Conservation (phyloP, 1,140 invertebrate species). For the Conopomorpha cramerella region DNA sequence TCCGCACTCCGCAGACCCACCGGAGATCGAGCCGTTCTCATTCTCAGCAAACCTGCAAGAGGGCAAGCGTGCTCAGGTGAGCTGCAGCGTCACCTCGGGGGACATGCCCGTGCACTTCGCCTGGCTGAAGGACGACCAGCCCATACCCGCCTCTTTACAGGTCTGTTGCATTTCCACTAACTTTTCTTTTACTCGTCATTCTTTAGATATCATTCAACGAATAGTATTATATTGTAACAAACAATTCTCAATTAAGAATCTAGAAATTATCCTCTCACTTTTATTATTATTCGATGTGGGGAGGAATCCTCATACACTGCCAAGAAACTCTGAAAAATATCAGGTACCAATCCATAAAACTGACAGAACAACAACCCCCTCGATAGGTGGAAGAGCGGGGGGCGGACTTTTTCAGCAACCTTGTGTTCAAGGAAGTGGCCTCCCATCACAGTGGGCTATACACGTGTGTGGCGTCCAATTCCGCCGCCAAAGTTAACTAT, state of each 20-base stretch:
- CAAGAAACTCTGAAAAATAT: slow-evolving; percentile 1
- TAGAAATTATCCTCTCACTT: too few relatives aligned
- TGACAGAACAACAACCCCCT: not conserved
- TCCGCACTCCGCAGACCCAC: slow-evolving; percentile 66
- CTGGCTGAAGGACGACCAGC: slow-evolving; percentile 85
- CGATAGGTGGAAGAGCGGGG: slow-evolving; percentile 74
- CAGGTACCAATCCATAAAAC: not conserved
- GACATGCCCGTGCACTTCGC: slow-evolving; percentile 87
- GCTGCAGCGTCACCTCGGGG: slow-evolving; percentile 87
- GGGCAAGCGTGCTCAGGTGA: slow-evolving; percentile 85
- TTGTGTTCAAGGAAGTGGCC: slow-evolving; percentile 78
- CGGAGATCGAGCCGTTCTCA: slow-evolving; percentile 78
- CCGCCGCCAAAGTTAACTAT: slow-evolving; percentile 81
- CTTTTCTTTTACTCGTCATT: not conserved
- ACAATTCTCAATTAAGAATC: not conserved
- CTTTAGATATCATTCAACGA: not conserved
- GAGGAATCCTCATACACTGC: too few relatives aligned
- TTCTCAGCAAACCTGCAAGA: slow-evolving; percentile 85
- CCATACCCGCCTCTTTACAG: slow-evolving; percentile 69
- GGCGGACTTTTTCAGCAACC: slow-evolving; percentile 79
- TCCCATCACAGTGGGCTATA: slow-evolving; percentile 85
- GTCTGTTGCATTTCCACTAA: slow-evolving; percentile 27
- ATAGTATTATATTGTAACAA: not conserved
- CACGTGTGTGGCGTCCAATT: slow-evolving; percentile 86
- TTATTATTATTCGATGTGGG: too few relatives aligned